Evolutionary conservation across 2,888 invertebrate genomes (phyloP).

Genomic region (Hyposoter dolosus): DNA sequence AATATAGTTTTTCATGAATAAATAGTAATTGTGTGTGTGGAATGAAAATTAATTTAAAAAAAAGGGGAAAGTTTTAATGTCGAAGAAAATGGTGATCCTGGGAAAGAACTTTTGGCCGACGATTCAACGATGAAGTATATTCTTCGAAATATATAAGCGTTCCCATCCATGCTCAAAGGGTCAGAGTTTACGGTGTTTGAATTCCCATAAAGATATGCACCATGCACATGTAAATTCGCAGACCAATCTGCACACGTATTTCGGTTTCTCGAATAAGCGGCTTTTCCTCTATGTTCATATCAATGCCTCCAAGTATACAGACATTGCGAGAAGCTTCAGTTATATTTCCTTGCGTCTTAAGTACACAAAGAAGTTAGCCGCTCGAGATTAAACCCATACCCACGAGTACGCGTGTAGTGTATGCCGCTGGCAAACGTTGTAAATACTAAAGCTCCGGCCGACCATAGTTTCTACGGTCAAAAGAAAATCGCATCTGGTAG

Average conservation of each 20-base stretch:
- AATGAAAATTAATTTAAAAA: too few species aligned
- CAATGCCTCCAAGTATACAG: background rate
- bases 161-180: background rate
- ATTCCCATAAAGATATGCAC: background rate
- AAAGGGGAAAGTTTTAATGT: too few species aligned
- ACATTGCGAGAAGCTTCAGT: slow-evolving; percentile 9
- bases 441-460: slow-evolving; percentile 2
- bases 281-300: background rate
- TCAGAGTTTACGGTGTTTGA: background rate
- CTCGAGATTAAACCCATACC: background rate
- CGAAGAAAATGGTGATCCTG: too few species aligned
- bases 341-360: slow-evolving; percentile 10
- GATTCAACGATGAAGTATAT: background rate
- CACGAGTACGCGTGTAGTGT: background rate
- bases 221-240: background rate
- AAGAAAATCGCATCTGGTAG: slow-evolving; percentile 3
- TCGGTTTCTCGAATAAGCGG: background rate
- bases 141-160: background rate
- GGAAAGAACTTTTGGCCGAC: too few species aligned
- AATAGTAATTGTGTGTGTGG: too few species aligned
- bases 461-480: background rate
- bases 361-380: background rate
- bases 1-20: too few species aligned
- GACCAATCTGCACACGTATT: background rate
- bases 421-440: background rate